Conservation (phyloP, 2,113 vertebrate species). For the Pyxicephalus adspersus region DNA sequence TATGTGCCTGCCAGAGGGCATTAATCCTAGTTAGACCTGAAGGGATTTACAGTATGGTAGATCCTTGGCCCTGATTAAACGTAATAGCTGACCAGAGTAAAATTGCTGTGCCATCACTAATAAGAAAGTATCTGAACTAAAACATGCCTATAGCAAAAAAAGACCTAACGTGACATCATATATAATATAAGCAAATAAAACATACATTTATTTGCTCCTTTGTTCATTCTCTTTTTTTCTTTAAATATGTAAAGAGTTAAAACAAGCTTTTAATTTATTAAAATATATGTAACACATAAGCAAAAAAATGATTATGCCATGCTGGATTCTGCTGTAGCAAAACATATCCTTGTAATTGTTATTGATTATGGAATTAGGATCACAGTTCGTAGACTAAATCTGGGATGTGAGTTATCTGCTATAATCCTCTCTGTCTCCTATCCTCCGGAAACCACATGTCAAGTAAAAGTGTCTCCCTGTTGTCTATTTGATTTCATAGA, state of each 20-base stretch:
- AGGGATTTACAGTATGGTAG: slow-evolving; percentile 43
- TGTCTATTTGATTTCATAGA: slow-evolving; percentile 50
- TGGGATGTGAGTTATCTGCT: slow-evolving; percentile 54
- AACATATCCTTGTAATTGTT: slow-evolving; percentile 50
- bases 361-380: slow-evolving; percentile 58
- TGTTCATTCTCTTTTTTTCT: neutral
- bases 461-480: slow-evolving; percentile 51
- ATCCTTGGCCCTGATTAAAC: slow-evolving; percentile 48
- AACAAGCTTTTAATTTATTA: neutral
- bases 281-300: neutral
- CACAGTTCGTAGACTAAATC: slow-evolving; percentile 49
- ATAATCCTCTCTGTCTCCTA: slow-evolving; percentile 50
- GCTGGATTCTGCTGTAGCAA: slow-evolving; percentile 21
- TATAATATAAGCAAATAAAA: neutral
- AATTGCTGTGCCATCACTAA: slow-evolving; percentile 2
- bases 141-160: neutral
- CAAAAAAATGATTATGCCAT: neutral
- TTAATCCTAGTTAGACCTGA: slow-evolving; percentile 18
- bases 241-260: neutral
- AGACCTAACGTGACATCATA: neutral
- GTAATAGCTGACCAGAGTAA: slow-evolving; percentile 42
- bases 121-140: neutral
- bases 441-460: slow-evolving; percentile 53
- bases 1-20: slow-evolving; percentile 2
- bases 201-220: neutral